Evolutionary conservation across 30 jellyfish, hydroid and myxozoan genomes (phyloP).

Genomic region (Turritopsis dohrnii): DNA sequence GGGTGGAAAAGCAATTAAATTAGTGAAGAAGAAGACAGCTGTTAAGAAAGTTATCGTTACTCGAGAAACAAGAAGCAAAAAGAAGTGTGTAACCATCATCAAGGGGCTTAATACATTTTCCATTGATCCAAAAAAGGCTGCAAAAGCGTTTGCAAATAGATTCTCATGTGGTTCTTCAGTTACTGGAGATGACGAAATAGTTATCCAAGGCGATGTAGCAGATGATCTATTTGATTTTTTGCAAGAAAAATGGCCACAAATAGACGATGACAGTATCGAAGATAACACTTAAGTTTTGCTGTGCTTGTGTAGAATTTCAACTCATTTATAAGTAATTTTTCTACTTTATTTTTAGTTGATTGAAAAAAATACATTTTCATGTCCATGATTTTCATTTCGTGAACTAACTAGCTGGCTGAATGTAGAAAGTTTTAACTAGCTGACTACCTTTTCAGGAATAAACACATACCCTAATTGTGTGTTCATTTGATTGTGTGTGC

Average conservation of each 20-base stretch:
- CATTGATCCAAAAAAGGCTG: conserved; percentile 91
- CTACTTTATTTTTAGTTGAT: conserved; percentile 3
- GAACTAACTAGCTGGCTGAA: too few relatives aligned
- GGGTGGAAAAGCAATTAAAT: conserved; percentile 93
- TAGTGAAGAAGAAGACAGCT: conserved; percentile 77
- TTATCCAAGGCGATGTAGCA: conserved; percentile 96
- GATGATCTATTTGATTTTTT: conserved; percentile 82
- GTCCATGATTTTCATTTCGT: too few relatives aligned
- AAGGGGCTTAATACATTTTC: conserved; percentile 82
- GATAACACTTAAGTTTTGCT: conserved; percentile 61
- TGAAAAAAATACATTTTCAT: background rate
- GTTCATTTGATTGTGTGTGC: too few relatives aligned
- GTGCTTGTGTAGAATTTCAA: background rate
- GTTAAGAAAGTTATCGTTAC: conserved; percentile 61
- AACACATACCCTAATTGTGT: too few relatives aligned
- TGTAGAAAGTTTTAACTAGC: too few relatives aligned
- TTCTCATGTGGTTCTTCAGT: conserved; percentile 99
- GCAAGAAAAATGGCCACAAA: conserved; percentile 89
- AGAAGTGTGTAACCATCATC: conserved; percentile 84
- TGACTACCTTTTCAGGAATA: too few relatives aligned
- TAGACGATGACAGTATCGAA: conserved; percentile 95
- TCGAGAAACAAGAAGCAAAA: conserved; percentile 86
- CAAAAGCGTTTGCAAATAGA: conserved; percentile 89
- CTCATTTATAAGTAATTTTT: background rate
- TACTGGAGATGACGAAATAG: conserved; percentile 96